phyloP scores from a whole-genome alignment of 2,113 vertebrate genomes.

The Willisornis vidua region DNA sequence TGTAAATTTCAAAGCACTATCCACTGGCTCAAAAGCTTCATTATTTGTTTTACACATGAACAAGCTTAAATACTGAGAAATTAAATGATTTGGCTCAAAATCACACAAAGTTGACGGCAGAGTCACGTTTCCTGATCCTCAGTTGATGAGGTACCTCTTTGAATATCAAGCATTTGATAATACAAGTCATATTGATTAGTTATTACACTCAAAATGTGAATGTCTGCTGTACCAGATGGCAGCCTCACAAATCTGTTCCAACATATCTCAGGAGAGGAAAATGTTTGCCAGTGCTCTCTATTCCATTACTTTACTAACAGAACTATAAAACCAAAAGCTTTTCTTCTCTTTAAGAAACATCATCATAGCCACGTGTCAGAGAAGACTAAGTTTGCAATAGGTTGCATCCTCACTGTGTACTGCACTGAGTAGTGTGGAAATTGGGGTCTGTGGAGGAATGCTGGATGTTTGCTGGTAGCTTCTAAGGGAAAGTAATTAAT shows the following conservation, averaged over 20 bases:
- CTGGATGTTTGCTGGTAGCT: not conserved
- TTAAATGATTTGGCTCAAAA: not conserved
- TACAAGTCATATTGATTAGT: not conserved
- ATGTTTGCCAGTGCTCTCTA: not conserved
- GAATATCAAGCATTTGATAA: not conserved
- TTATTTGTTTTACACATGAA: not conserved
- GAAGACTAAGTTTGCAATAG: not conserved
- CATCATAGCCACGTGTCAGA: not conserved
- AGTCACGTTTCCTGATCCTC: not conserved
- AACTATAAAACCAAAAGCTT: not conserved
- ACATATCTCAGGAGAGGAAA: not conserved
- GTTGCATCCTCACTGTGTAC: not conserved
- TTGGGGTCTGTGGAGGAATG: not conserved
- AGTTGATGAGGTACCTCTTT: not conserved
- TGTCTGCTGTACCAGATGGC: conserved; percentile 3
- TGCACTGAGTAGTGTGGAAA: not conserved
- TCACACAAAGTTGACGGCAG: not conserved
- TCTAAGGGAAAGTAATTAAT: not conserved
- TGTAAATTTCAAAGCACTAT: not conserved
- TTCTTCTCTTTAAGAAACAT: not conserved
- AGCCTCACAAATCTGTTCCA: not conserved
- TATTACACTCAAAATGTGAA: not conserved
- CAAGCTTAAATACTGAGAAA: not conserved
- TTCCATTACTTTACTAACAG: not conserved
- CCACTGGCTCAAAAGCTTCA: not conserved